Conservation (phyloP, 2,797 vertebrate genomes). For the Tympanoctomys barrerae region DNA sequence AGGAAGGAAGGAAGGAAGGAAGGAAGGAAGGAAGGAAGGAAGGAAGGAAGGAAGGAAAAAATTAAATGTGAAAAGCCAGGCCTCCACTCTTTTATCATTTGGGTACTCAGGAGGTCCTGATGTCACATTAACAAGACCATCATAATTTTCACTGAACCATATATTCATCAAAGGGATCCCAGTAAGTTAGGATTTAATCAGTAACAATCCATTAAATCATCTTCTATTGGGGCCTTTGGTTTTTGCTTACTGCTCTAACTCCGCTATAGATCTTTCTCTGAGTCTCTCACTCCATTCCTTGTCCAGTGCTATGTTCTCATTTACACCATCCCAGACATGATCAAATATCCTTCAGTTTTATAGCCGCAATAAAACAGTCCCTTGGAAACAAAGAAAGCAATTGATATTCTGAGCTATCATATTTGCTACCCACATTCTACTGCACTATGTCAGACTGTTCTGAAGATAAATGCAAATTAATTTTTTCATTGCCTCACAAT, state of each 20-base stretch:
- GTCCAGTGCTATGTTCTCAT: not conserved
- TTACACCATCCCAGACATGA: not conserved
- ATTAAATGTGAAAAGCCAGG: not conserved
- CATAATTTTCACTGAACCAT: not conserved
- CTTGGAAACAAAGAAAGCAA: slow-evolving; percentile 29
- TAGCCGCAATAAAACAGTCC: not conserved
- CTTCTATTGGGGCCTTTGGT: not conserved
- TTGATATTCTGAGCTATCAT: not conserved
- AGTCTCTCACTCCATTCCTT: not conserved
- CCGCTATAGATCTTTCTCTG: not conserved
- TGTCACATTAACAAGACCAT: not conserved
- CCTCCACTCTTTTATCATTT: not conserved
- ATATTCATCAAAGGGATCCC: not conserved
- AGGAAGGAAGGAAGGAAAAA: too few species aligned
- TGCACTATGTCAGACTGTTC: not conserved
- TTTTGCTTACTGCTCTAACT: not conserved
- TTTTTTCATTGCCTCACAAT: slow-evolving; percentile 51
- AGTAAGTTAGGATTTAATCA: not conserved
- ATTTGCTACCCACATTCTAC: slow-evolving; percentile 18
- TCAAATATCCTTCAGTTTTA: not conserved
- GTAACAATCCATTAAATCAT: not conserved
- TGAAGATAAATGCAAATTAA: slow-evolving; percentile 47
- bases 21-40: too few species aligned
- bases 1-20: too few species aligned
- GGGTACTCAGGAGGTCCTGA: not conserved